phyloP scores from a whole-genome alignment of 2,113 vertebrate genomes.

The Pogona vitticeps region DNA sequence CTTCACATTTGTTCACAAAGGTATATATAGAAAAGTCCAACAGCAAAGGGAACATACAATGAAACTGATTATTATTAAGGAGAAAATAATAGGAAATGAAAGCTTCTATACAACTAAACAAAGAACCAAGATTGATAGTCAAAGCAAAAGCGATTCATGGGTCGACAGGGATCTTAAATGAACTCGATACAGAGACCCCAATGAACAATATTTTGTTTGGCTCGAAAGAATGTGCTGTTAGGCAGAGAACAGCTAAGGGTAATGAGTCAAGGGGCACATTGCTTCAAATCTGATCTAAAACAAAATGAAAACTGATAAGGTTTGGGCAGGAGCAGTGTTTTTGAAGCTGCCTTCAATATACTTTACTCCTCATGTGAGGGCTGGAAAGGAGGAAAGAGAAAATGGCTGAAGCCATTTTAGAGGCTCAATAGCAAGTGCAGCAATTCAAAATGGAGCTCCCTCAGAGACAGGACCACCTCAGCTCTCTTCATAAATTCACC shows the following conservation, averaged over 20 bases:
- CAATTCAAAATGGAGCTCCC: neutral
- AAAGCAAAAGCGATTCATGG: conserved; percentile 51
- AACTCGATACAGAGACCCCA: neutral
- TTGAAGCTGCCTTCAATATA: neutral
- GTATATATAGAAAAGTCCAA: conserved; percentile 56
- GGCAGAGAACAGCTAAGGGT: neutral
- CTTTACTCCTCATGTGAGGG: neutral
- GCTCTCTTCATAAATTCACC: neutral
- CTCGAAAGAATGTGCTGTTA: neutral
- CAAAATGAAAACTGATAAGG: neutral
- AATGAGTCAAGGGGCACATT: neutral
- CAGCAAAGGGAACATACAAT: conserved; percentile 19
- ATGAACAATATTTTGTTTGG: neutral
- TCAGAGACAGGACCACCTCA: neutral
- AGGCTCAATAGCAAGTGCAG: neutral
- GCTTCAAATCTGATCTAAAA: neutral
- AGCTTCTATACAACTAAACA: conserved; percentile 43
- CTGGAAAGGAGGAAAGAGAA: neutral
- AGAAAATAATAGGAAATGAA: conserved; percentile 19
- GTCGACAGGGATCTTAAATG: neutral
- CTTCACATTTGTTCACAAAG: conserved; percentile 73
- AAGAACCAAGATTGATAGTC: conserved; percentile 32
- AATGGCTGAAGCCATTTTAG: neutral
- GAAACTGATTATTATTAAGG: neutral
- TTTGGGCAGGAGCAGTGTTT: neutral